Evolutionary conservation across 2,113 vertebrate species (phyloP), one percentile per base, ranked within the genome.

Genomic region (Meleagris gallopavo): DNA sequence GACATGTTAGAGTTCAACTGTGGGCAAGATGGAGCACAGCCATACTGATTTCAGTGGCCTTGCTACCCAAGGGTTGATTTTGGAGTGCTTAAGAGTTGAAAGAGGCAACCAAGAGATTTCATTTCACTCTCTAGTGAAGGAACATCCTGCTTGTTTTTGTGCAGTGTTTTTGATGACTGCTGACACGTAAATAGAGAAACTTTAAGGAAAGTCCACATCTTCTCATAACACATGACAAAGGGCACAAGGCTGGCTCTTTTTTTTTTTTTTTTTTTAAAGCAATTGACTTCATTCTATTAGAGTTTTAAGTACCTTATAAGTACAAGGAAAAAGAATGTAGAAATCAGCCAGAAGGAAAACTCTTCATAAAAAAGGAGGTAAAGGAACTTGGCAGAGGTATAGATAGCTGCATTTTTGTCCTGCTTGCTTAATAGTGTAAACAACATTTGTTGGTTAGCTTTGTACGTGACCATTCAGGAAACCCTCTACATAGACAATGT

Each of bases 401-500:
- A 95, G 61, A 66, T 78, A 96, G 86, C 75, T 95, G 89, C 55
- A 76, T 90, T 95, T 97, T 96, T 94, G 36, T 62, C 92, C 36
- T 86, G 32, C 65, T 92, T 95, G 50, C 87, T 95, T 91, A 87
- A 77, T 27, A 95, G 67, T 90, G 84, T 94, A 96, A 97, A 95
- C 91, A 96, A 93, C 88, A 92, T 95, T 96, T 96, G 70, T 93
- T 93, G 85, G 83, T 95, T 95, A 84, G 69, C 74, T 97, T 97
- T 96, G 67, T 95, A 78, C 92, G 82, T 94, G 96, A 88, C 96
- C 89, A 92, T 90, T 97, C 82, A 91, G 54, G 91, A 97, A 96
- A 87, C 62, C 48, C 91, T 97, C 91, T 89, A 20, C 21, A 36
- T 88, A 97, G 96, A 97, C 93, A 96, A 97, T 96, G 86, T 96